Evolutionary conservation across 2,888 invertebrate species (phyloP).

Genomic region (Tubulanus polymorphus): DNA sequence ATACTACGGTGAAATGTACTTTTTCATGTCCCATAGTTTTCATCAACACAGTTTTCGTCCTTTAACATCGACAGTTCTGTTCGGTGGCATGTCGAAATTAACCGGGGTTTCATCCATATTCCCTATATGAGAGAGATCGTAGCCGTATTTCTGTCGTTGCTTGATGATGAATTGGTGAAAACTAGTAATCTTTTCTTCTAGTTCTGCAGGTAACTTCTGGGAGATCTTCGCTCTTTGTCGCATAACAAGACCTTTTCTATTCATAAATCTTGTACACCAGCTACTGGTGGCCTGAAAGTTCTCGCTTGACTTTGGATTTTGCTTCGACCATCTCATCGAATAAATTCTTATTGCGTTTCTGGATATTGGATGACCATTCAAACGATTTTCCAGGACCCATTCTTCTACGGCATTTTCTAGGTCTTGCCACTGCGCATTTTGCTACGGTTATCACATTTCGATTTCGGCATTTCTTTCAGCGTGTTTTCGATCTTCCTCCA

Average conservation of each 20-base stretch:
- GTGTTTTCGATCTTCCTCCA: constrained; percentile 3
- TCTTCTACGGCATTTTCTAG: background rate
- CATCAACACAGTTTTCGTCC: constrained; percentile 16
- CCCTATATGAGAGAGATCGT: background rate
- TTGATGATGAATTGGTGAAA: background rate
- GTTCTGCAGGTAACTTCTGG: background rate
- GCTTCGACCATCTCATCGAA: background rate
- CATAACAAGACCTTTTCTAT: background rate
- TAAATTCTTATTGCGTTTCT: background rate
- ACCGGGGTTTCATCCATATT: background rate
- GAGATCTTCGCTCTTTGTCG: background rate
- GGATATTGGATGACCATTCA: background rate
- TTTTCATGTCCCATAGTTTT: constrained; percentile 19
- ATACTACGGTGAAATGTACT: constrained; percentile 15
- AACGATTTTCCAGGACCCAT: background rate
- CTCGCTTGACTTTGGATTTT: too few relatives aligned
- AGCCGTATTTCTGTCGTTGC: background rate
- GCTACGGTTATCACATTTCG: background rate
- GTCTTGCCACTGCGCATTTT: background rate
- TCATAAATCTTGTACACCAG: background rate
- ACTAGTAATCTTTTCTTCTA: background rate
- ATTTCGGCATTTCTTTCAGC: background rate
- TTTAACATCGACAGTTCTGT: too few relatives aligned
- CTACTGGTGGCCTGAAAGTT: background rate
- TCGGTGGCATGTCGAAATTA: background rate